Conservation (phyloP, 2,888 invertebrate species). For the Microchrysa polita region DNA sequence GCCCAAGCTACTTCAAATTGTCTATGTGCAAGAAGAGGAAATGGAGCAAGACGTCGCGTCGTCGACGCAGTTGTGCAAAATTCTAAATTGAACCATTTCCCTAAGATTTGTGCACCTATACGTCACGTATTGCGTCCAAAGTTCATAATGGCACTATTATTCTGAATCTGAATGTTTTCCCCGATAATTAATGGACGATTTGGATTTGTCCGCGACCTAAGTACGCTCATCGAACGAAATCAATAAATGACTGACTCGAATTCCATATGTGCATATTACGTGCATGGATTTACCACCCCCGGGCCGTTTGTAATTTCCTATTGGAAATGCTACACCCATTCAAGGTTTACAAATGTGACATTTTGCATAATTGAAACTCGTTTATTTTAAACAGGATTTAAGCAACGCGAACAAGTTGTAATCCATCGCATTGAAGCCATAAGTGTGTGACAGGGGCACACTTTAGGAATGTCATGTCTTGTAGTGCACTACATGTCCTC, state of each 20-base stretch:
- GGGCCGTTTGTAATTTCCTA: background rate
- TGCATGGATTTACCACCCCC: background rate
- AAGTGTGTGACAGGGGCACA: conserved; percentile 2
- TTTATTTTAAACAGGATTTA: conserved; percentile 33
- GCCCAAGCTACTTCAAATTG: too few species aligned
- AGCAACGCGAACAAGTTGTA: conserved; percentile 28
- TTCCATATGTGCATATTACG: background rate
- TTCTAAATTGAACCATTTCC: background rate
- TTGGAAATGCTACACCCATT: conserved; percentile 17
- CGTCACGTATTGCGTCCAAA: too few species aligned
- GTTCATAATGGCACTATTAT: too few species aligned
- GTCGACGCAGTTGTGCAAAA: background rate
- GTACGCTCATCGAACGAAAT: background rate
- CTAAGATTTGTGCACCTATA: too few species aligned
- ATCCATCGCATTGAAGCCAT: conserved; percentile 28
- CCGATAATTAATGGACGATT: background rate
- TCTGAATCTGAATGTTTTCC: too few species aligned
- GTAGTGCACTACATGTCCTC: background rate
- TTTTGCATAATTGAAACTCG: conserved; percentile 36
- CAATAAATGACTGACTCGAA: background rate
- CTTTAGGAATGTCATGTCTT: conserved; percentile 15
- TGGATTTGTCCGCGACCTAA: background rate
- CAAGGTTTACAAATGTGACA: conserved; percentile 32
- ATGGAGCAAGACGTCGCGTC: conserved; percentile 8
- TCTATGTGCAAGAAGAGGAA: background rate